A percentile compares a stretch with the other conserved stretches of the same genome.
Conservation (phyloP, 2,797 vertebrate species). For the Tenualosa thibaudeaui region DNA sequence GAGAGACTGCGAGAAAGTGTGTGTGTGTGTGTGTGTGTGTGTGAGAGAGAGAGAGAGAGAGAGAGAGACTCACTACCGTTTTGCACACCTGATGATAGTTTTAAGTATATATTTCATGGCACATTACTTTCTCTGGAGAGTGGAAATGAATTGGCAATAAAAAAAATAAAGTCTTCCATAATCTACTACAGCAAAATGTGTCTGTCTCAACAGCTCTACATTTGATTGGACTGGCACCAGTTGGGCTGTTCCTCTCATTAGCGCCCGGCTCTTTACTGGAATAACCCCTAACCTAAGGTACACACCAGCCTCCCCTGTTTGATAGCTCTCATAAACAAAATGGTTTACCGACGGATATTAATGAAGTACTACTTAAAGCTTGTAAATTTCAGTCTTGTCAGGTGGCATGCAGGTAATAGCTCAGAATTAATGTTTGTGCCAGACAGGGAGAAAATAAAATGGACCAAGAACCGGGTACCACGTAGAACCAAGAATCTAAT, state of each 20-base stretch:
- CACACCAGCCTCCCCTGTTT: background rate
- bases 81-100: constrained; percentile 61
- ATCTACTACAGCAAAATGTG: background rate
- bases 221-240: background rate
- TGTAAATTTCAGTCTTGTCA: background rate
- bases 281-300: background rate
- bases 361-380: constrained; percentile 1
- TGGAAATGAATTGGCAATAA: constrained; percentile 35
- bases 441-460: background rate
- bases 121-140: constrained; percentile 64
- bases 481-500: too few species aligned
- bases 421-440: background rate
- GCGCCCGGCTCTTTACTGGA: background rate
- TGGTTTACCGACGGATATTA: background rate
- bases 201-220: background rate
- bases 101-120: constrained; percentile 72
- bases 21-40: too few species aligned
- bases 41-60: constrained; percentile 20
- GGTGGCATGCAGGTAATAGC: background rate
- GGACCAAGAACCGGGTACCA: background rate
- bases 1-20: background rate
- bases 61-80: constrained; percentile 41
- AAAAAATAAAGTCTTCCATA: constrained; percentile 6
- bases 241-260: background rate
- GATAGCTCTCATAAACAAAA: background rate